These are phyloP conservation scores for Chelonoidis abingdonii DNA, from an alignment of 2,113 vertebrate species.

Conservation along the genomic window DNA sequence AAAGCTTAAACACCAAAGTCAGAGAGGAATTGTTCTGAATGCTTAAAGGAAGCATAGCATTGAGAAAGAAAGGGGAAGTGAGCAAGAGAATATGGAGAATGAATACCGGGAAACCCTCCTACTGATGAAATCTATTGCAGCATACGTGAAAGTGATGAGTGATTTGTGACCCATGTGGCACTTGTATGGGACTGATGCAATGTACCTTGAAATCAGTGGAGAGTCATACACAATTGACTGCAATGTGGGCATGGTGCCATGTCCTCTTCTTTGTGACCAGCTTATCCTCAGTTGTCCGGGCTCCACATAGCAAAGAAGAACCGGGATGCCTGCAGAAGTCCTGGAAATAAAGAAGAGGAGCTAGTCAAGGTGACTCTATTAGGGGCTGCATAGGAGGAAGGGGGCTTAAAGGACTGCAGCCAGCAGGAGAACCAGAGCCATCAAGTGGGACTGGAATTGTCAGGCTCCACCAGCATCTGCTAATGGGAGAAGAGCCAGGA, in stretches of 20 bases:
- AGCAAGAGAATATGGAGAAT: not conserved
- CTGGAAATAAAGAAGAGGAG: not conserved
- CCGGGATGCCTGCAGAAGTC: not conserved
- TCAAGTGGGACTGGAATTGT: not conserved
- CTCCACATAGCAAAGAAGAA: not conserved
- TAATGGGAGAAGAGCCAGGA: not conserved
- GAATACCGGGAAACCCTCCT: not conserved
- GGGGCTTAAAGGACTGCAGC: accelerated
- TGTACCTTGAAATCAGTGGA: not conserved
- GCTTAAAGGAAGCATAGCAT: not conserved
- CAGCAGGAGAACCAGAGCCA: not conserved
- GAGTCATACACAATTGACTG: not conserved
- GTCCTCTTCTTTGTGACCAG: accelerated
- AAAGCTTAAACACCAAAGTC: not conserved
- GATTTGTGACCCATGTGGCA: not conserved
- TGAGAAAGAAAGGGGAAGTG: not conserved
- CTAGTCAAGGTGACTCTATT: not conserved
- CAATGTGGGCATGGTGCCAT: not conserved
- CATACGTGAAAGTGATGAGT: not conserved
- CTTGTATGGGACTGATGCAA: not conserved
- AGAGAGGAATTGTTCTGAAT: not conserved
- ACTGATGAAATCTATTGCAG: not conserved
- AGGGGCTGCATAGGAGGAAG: not conserved
- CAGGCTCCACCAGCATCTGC: not conserved
- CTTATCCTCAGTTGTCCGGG: not conserved